Evolutionary conservation across 2,888 invertebrate species (phyloP), one percentile per base, ranked within the genome.

Genomic region (Tromatobia lineatoria): DNA sequence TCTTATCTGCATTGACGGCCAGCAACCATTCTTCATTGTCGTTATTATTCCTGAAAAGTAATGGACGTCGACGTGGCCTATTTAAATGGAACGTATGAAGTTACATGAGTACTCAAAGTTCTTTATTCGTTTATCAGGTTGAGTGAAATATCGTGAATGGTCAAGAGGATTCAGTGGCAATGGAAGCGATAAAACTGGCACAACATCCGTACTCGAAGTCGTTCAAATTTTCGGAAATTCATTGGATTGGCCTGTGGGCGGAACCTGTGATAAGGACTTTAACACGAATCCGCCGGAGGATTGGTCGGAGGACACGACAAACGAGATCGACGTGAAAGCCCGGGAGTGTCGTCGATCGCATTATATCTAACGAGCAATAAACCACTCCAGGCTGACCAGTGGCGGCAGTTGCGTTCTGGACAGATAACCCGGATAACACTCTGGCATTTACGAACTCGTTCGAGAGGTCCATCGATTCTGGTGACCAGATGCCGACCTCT

Each of bases 351-450:
- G 64, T 84, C 78, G 64, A 81, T 81, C 80, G 84, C 74, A 78
- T 84, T 81, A 81, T 69, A 81, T 84, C 70, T 84, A 75, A 84
- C 84, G 81, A 78, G 84, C 77, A 78, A 78, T 81, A 81, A 81
- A 81, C 81, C 81, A 84, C 74, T 81, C 47, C n/a, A 20, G 69
- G 78, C 77, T 71, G 80, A 78, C 70, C 57, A 70, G 70, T 57
- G 42, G 66, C 66, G 71, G 64, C 69, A 75, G 61, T 75, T 75
- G n/a, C 74, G 25, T 70, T 70, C 57, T 23, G 23, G 75, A 70
- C 78, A 77, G 80, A 84, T 84, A 84, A 81, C 80, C 73, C 38
- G 77, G 80, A 61, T 67, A 80, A 80, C 67, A 61, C 42, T 74
- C 74, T 64, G 34, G 67, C 52, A 73, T 73, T 69, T 50, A 66